phyloP scores from a whole-genome alignment of 2,888 invertebrate species.

The Amiota communis region DNA sequence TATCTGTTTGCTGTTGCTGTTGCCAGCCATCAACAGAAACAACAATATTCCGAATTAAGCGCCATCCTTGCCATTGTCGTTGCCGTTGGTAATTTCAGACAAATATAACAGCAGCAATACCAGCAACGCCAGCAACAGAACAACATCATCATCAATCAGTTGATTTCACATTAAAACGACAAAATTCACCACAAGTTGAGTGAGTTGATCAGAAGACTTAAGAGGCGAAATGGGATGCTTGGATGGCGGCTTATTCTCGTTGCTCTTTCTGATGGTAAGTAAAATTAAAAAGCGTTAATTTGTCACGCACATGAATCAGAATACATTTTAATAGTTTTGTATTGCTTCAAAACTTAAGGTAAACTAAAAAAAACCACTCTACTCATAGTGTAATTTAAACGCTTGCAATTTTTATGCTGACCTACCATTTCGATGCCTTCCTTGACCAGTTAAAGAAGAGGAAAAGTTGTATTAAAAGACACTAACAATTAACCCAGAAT shows the following conservation, averaged over 20 bases:
- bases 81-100: background rate
- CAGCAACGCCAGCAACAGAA: constrained; percentile 38
- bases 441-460: constrained; percentile 53
- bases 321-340: constrained; percentile 18
- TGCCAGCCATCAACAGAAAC: constrained; percentile 46
- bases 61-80: constrained; percentile 1
- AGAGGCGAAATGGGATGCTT: constrained; percentile 2
- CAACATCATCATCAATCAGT: constrained; percentile 62
- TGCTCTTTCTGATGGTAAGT: constrained; percentile 44
- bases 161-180: constrained; percentile 48
- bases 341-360: too few species aligned
- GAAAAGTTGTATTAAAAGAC: constrained; percentile 6
- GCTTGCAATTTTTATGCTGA: constrained; percentile 52
- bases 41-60: background rate
- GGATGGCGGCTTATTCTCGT: constrained; percentile 1
- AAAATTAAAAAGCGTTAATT: constrained; percentile 71
- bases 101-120: constrained; percentile 10
- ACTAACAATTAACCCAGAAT: constrained; percentile 12
- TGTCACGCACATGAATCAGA: constrained; percentile 62
- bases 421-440: constrained; percentile 26
- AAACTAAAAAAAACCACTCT: too few species aligned
- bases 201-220: constrained; percentile 14
- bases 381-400: background rate
- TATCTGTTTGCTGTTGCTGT: constrained; percentile 30
- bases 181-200: constrained; percentile 40